These are phyloP conservation scores for Aphaenogaster floridana DNA, from an alignment of 1,140 invertebrate genomes.

Conservation along the genomic window DNA sequence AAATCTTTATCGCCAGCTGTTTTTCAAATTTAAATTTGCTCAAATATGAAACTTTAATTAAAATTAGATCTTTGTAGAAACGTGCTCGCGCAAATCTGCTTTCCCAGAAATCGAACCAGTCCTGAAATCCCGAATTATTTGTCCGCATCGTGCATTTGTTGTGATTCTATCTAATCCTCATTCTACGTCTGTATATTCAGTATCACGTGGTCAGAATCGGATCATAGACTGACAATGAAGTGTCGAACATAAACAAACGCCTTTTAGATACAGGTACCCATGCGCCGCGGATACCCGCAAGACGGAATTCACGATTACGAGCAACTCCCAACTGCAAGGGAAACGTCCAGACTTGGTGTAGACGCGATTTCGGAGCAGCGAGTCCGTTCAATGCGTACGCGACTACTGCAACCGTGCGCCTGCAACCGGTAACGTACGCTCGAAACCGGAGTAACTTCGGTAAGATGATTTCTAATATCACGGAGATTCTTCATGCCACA, in stretches of 20 bases:
- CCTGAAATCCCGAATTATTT: neutral
- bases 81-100: neutral
- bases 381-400: neutral
- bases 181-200: neutral
- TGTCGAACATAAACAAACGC: neutral
- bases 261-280: neutral
- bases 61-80: slow-evolving; percentile 3
- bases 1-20: neutral
- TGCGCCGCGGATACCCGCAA: too few species aligned
- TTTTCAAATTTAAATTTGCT: neutral
- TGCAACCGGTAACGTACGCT: neutral
- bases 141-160: neutral
- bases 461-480: neutral
- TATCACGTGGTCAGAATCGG: neutral
- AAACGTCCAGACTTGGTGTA: neutral
- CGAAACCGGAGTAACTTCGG: neutral
- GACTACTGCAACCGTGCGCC: neutral
- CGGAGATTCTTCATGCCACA: neutral
- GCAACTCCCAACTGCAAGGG: neutral
- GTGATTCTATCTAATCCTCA: neutral
- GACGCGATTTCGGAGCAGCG: neutral
- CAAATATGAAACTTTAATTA: neutral
- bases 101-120: neutral
- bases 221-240: neutral
- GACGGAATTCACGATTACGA: neutral